Base-by-base conservation (phyloP, 2,797 vertebrate species). In the Picus viridis region DNA sequence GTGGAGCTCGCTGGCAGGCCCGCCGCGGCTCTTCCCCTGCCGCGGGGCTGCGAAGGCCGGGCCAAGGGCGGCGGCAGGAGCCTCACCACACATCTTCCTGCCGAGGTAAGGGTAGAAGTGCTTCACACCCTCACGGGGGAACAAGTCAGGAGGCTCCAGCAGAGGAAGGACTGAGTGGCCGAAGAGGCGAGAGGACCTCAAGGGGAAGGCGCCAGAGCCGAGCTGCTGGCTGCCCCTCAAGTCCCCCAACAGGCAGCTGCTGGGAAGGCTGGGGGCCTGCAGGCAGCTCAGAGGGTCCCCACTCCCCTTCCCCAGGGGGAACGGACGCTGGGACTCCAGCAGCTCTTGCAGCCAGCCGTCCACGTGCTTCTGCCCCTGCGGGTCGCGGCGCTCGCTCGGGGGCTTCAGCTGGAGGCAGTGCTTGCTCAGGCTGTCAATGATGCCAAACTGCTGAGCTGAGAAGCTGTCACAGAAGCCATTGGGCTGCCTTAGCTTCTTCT, bases 1-100 rank as follows among this genome's bases (percentile, higher is more conserved):
- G 43, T 98, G 98, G 68, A 99, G 98, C 83, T 99, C 98, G 10
- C 97, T 97, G 91, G 97, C 96, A 78, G 98, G 95, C 89, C 96
- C 97, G 69, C 96, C 97, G 41, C 95, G 97, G 83, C 95, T 97
- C 95, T 98, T 98, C 81, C 96, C 91, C 89, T 96, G 93, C 92
- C 97, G 96, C 67, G 97, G 96, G 87, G 97, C 92, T 74, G 94
- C 95, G 93, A 97, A 94, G 9, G 95, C 95, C 81, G 98, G 97
- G 47, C 97, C 62, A 19, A 98, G 96, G 59, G 97, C 97, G 64
- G 98, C 79, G 86, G 97, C 97, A 13, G 96, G 88, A 85, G 43
- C 87, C 59, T 98, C 98, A 85, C 97, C 96, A 39, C 92, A 96
- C 71, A 96, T 88, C 94, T 96, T 94, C 43, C 98, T 97, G 2